These are phyloP conservation scores for Leptosomus discolor DNA, from an alignment of 2,113 vertebrate genomes.

Conservation along the genomic window DNA sequence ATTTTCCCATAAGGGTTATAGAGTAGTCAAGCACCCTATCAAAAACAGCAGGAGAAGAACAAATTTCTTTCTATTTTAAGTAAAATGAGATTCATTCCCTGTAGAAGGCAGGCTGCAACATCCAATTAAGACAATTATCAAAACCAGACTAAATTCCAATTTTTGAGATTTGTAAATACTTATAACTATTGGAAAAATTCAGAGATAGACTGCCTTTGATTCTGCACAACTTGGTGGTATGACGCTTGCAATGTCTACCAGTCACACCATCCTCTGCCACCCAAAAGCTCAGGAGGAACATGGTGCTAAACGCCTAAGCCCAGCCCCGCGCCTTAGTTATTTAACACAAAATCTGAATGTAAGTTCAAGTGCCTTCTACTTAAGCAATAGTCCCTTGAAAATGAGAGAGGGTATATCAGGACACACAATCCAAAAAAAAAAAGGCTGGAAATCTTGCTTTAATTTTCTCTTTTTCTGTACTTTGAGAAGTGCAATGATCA, in stretches of 20 bases:
- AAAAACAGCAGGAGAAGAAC: not conserved
- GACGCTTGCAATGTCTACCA: not conserved
- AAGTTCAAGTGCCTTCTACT: not conserved
- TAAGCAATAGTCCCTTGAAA: not conserved
- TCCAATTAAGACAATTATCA: not conserved
- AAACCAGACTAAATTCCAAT: not conserved
- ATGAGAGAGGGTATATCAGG: not conserved
- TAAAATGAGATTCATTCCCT: not conserved
- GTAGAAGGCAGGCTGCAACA: not conserved
- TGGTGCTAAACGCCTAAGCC: not conserved
- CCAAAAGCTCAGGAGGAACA: not conserved
- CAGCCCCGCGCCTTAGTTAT: not conserved
- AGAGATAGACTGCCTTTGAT: not conserved
- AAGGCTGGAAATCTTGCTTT: not conserved
- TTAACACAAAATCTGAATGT: not conserved
- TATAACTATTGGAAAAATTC: not conserved
- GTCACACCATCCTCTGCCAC: not conserved
- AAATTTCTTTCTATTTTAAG: constrained; percentile 28
- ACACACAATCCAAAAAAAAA: not conserved
- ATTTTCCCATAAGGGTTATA: constrained; percentile 9
- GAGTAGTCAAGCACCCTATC: constrained; percentile 17
- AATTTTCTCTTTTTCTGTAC: not conserved
- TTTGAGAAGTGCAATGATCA: not conserved
- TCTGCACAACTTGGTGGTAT: not conserved
- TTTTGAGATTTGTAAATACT: not conserved